A percentile compares a stretch with the other conserved stretches of the same genome.
These are phyloP conservation scores for Baccha elongata DNA, from an alignment of 2,888 invertebrate species.

Conservation along the genomic window DNA sequence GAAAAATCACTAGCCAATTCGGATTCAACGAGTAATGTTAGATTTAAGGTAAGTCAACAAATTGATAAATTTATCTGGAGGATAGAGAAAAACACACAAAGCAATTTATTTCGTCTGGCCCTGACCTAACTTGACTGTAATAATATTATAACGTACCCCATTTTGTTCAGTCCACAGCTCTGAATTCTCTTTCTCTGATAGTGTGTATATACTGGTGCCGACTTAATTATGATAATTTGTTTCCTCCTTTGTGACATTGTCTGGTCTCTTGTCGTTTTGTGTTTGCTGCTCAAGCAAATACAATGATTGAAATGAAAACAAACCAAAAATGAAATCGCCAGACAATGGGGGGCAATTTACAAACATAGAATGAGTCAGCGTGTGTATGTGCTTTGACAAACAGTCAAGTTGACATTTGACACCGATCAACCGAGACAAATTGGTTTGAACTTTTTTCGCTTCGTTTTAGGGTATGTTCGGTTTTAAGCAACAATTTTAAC, in stretches of 20 bases:
- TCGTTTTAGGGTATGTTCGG: conserved; percentile 1
- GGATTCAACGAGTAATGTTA: conserved; percentile 81
- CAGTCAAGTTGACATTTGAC: conserved; percentile 65
- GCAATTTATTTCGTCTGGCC: conserved; percentile 16
- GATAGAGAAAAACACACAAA: neutral
- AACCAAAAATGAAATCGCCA: conserved; percentile 30
- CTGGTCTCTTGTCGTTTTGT: conserved; percentile 12
- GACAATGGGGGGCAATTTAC: conserved; percentile 22
- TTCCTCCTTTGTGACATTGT: conserved; percentile 1
- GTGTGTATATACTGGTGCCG: neutral
- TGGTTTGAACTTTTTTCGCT: conserved; percentile 15
- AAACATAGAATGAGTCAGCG: neutral
- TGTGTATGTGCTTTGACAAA: conserved; percentile 57
- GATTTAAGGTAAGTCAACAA: conserved; percentile 80
- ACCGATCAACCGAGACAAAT: conserved; percentile 51
- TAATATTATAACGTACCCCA: neutral
- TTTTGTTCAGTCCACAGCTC: neutral
- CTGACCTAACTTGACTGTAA: conserved; percentile 18
- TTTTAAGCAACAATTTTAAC: neutral
- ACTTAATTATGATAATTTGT: conserved; percentile 54
- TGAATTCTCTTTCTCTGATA: neutral
- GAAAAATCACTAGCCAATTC: conserved; percentile 81
- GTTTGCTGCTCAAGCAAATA: conserved; percentile 9
- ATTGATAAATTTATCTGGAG: neutral
- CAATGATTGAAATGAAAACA: conserved; percentile 27